Conservation (phyloP, 2,888 invertebrate genomes). For the Synanthedon myopaeformis region DNA sequence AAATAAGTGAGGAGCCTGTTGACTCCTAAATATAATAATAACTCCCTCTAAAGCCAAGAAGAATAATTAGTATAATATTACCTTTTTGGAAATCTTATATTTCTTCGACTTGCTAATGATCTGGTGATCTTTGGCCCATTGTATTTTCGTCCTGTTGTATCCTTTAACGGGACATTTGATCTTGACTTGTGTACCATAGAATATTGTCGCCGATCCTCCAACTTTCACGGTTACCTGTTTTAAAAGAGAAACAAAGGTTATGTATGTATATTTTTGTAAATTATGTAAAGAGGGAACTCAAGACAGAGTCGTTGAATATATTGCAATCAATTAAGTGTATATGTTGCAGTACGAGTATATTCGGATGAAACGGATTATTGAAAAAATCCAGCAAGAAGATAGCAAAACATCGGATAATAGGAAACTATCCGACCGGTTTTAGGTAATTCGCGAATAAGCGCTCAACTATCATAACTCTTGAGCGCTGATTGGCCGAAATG, state of each 20-base stretch:
- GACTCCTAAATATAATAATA: no score
- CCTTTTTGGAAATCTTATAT: constrained; percentile 89
- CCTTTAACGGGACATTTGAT: constrained; percentile 94
- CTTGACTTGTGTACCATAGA: constrained; percentile 91
- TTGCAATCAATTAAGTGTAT: no score
- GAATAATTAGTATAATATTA: constrained; percentile 8
- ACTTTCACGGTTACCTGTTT: constrained; percentile 82
- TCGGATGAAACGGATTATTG: no score
- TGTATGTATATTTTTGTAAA: not conserved
- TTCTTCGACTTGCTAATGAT: constrained; percentile 82
- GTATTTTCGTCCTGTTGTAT: constrained; percentile 83
- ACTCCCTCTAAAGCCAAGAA: not conserved
- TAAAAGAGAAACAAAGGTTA: not conserved
- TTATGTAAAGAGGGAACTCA: not conserved
- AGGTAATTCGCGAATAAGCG: no score
- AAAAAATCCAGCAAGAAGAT: no score
- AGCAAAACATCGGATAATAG: no score
- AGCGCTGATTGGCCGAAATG: no score
- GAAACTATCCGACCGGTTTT: no score
- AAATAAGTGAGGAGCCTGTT: no score
- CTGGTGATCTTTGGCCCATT: constrained; percentile 90
- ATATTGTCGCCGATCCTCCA: constrained; percentile 90
- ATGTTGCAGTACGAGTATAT: no score
- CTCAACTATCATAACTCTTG: no score
- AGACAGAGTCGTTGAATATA: no score